phyloP scores from a whole-genome alignment of 1,140 invertebrate genomes.

The Trichoplusia ni region DNA sequence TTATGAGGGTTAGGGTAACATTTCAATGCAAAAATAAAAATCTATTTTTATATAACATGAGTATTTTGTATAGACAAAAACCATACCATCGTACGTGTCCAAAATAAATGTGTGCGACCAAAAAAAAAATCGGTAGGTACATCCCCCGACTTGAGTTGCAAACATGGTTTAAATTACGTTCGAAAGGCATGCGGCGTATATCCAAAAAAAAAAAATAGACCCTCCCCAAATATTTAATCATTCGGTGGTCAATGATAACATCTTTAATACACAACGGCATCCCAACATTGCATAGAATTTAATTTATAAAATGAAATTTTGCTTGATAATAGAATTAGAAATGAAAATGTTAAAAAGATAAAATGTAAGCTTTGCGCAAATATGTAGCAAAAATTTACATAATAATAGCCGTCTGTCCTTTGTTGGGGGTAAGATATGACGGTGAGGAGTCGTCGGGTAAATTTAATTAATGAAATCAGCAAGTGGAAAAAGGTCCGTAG shows the following conservation, averaged over 20 bases:
- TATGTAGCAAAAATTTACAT: conserved; percentile 25
- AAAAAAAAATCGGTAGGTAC: conserved; percentile 8
- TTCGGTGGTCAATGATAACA: too few relatives aligned
- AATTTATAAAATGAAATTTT: conserved; percentile 12
- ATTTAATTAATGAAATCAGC: conserved; percentile 24
- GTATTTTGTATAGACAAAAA: conserved; percentile 31
- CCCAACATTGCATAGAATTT: background rate
- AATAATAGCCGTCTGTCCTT: conserved; percentile 20
- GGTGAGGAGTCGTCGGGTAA: background rate
- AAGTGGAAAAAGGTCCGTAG: conserved; percentile 3
- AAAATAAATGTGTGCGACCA: conserved; percentile 22
- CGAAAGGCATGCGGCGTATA: background rate
- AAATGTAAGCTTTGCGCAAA: background rate
- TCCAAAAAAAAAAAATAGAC: background rate
- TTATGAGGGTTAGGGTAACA: conserved; percentile 25
- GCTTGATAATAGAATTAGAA: conserved; percentile 3
- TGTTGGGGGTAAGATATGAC: conserved; percentile 14
- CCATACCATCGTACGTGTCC: conserved; percentile 11
- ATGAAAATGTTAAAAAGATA: conserved; percentile 13
- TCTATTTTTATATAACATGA: conserved; percentile 17
- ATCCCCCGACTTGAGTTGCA: background rate
- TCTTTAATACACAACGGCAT: too few relatives aligned
- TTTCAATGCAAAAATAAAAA: conserved; percentile 28
- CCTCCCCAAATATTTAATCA: conserved; percentile 21
- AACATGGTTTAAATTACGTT: background rate